Evolutionary conservation across 2,888 invertebrate genomes (phyloP).

Genomic region (Syrphus vitripennis): DNA sequence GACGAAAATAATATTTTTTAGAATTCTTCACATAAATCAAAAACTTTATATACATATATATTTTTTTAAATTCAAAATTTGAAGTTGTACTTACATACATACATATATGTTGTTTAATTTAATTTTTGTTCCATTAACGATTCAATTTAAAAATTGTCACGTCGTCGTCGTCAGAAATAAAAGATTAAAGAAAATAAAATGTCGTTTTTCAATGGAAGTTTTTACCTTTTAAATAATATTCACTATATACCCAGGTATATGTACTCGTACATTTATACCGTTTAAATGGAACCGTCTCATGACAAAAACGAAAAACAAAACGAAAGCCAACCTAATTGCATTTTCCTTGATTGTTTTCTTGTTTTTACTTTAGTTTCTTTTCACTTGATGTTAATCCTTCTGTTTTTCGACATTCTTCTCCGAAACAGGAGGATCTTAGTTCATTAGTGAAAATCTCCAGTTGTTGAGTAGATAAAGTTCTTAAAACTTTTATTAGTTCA

Average conservation of each 20-base stretch:
- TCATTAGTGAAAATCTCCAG: not conserved
- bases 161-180: too few relatives aligned
- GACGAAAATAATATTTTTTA: too few relatives aligned
- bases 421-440: not conserved
- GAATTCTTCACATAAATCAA: too few relatives aligned
- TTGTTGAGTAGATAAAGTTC: not conserved
- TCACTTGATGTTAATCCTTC: not conserved
- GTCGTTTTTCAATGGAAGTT: not conserved
- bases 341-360: not conserved
- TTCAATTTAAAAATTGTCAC: too few relatives aligned
- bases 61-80: too few relatives aligned
- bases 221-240: too few relatives aligned
- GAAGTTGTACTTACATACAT: too few relatives aligned
- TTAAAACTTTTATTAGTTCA: too few relatives aligned
- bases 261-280: not conserved
- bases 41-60: too few relatives aligned
- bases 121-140: too few relatives aligned
- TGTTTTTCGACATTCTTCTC: not conserved
- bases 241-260: too few relatives aligned
- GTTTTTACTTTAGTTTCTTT: not conserved
- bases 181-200: not conserved
- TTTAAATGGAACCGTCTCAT: not conserved
- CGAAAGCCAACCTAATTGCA: not conserved
- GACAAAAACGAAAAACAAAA: not conserved
- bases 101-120: too few relatives aligned